Base-by-base conservation (phyloP, 2,888 invertebrate species). In the Pharmacophagus antenor region DNA sequence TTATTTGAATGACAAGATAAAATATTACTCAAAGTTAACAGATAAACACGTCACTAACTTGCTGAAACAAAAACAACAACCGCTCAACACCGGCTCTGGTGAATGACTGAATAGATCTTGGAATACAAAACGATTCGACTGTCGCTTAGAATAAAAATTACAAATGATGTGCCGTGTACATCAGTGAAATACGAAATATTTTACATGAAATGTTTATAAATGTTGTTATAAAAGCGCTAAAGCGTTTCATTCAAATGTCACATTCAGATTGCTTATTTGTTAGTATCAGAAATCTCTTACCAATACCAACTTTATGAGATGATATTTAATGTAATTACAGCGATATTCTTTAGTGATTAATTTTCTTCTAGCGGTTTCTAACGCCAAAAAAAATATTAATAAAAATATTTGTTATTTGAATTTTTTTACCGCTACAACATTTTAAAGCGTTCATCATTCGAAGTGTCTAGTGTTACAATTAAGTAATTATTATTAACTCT, bases 41-140 rank as follows among this genome's bases (percentile, higher is more conserved):
- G 48, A 15, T 44, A 37, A 48, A 65, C 72, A 73, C 71, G 63
- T 61, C 69, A 72, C 65, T 66, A 65, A 79, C 82, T 82, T 82
- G 81, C 80, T 70, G 59, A 20, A 67, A 65, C 62, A 61, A 60
- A 64, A 65, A 65, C 71, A 69, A 65, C 82, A 70, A 70, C 74
- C 71, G 64, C 62, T 70, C 72, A 58, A 63, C 62, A 70, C 81
- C 71, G 73, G 63, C 66, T 69, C 79, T 74, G 71, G 70, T 68
- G 72, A 74, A 70, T 71, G 79, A 83, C 83, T 82, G 72, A 70
- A 57, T 62, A 63, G 58, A 54, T 31, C 25, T 54, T 46, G 25
- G 18, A n/a, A 2, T 41, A 46, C 21, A 37, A 42, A 44, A 42
- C 52, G 42, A 4, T n/a, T 1, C 6, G 42, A 17, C 42, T 42